Base-by-base conservation (phyloP, 1,140 invertebrate species). In the Temnothorax nylanderi region DNA sequence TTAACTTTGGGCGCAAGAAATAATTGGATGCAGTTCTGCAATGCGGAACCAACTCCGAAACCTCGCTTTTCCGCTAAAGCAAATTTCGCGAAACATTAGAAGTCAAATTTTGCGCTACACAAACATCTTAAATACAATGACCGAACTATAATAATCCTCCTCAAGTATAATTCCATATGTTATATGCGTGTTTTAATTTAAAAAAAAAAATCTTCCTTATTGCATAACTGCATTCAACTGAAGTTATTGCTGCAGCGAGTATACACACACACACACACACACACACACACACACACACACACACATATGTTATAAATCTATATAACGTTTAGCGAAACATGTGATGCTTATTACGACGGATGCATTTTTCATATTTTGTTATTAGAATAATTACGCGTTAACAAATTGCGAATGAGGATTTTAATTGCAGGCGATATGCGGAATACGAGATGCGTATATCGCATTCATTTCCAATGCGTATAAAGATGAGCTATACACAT, bases 321-420 rank as follows among this genome's bases (percentile, higher is more conserved):
- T n/a, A 21, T 44, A 62, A 60, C 18, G 56, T 18, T 78, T 41
- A 69, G 21, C 10, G n/a, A 67, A 67, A 26, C 41, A 10, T 41
- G 11, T 5, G 62, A 8, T 21, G 34, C 62, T 81, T 41, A 72
- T 81, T 58, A 51, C 3, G 60, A 32, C 41, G 58, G 54, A 65
- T 76, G 37, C 21, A 82, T 87, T 87, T 85, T 60, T 85, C 44
- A 58, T 67, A 6, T 78, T 69, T 67, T 44, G 49, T 71, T 60
- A 71, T 72, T 67, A 76, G 18, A 85, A 26, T 82, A 69, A 82
- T 85, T 85, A 51, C 34, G 37, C 16, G 54, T 81, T 81, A 71
- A 81, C 49, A 81, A 81, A 81, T 81, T 81, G 49, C 37, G 41
- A 80, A 49, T 41, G 65, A 72, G 34, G 16, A 81, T 81, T 81